These are phyloP conservation scores for Varanus komodoensis DNA, from an alignment of 2,113 vertebrate genomes.

Conservation along the genomic window DNA sequence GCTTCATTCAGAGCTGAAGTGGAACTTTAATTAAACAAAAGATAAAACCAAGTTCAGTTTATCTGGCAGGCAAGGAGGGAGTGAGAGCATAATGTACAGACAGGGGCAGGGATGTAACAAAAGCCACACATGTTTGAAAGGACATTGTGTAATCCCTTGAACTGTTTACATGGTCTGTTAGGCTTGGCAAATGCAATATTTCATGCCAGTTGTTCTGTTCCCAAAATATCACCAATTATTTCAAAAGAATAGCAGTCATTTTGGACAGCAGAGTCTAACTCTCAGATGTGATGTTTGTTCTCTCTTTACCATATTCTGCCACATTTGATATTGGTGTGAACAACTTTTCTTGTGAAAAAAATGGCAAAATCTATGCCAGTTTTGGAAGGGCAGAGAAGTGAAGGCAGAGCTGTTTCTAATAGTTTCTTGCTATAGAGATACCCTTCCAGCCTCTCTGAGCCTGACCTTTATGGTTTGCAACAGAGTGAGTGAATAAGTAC, in stretches of 20 bases:
- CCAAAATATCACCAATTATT: not conserved
- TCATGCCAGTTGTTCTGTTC: not conserved
- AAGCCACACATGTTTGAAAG: not conserved
- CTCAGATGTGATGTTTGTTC: not conserved
- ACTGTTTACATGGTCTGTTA: not conserved
- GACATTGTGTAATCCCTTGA: not conserved
- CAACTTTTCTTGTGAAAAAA: not conserved
- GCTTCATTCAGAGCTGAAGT: not conserved
- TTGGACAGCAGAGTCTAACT: not conserved
- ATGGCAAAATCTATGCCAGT: not conserved
- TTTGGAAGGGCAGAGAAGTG: not conserved
- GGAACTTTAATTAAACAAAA: not conserved
- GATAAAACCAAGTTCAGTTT: constrained; percentile 54
- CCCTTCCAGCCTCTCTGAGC: not conserved
- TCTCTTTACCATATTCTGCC: not conserved
- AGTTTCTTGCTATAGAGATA: not conserved
- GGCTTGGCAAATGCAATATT: not conserved
- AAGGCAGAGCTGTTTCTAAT: not conserved
- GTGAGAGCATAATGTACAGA: not conserved
- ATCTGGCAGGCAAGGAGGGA: constrained; percentile 24
- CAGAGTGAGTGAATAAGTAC: no score
- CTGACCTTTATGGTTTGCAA: not conserved
- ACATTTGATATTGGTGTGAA: not conserved
- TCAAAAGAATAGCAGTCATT: not conserved
- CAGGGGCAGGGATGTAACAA: not conserved